Evolutionary conservation across 2,888 invertebrate species (phyloP), one percentile per base, ranked within the genome.

Genomic region (Cerastis leucographa): DNA sequence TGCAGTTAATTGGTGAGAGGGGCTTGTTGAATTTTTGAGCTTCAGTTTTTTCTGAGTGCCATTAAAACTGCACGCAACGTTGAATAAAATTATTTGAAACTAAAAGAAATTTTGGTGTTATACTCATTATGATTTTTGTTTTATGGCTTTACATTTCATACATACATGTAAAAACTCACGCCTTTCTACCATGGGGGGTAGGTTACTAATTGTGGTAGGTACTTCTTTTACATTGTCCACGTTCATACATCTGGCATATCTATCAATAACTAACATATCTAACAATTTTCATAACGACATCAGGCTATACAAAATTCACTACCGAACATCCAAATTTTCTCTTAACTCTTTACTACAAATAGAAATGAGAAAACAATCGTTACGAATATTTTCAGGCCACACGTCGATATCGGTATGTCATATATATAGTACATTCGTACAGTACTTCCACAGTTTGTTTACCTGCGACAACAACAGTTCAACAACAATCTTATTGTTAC

Each of bases 281-380:
- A 25, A 29, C 6, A n/a, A 65, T 64, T 73, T 59, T 40, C 61
- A 56, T 64, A 65, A 51, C 54, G 44, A 62, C n/a, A 42, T 61
- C 40, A n/a, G 49, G 19, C 12, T 22, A 44, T 40, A 51, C 22
- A 46, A 64, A 74, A 73, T 76, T 86, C 54, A 59, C 3, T 61
- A 5, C 25, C 22, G 71, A 44, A 65, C 12, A 71, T 59, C n/a
- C 9, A 73, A 62, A 74, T 78, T 72, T 69, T 65, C 44, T 70
- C 51, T 51, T 66, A 80, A 12, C 40, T 78, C 65, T 70, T 77
- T 44, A 69, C 70, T 76, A 73, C 56, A 80, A 85, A 87, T 75
- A 82, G 73, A 74, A 69, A 74, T 76, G 69, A 78, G 74, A 62
- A 56, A 73, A 74, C 67, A 59, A 65, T 73, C 49, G 68, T 46